Base-by-base conservation (phyloP, 2,888 invertebrate genomes). In the Scaptodrosophila latifasciaeformis region DNA sequence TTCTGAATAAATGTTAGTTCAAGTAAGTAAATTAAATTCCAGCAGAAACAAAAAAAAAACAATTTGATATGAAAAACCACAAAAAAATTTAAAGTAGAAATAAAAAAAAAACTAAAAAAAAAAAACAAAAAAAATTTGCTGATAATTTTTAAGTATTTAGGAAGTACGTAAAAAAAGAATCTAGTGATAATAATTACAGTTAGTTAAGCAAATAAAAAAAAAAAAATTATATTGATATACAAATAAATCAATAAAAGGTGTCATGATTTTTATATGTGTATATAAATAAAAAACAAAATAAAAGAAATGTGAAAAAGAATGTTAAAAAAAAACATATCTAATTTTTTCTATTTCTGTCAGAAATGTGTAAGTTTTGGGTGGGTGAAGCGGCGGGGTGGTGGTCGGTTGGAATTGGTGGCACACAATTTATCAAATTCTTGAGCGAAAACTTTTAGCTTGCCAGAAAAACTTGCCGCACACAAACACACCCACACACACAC, bases 221-320 rank as follows among this genome's bases (percentile, higher is more conserved):
- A 39, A 19, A 29, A 39, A 13, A 21, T 49, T 67, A 61, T 61
- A 61, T 54, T 50, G 58, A 37, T 13, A 37, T 15, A 37, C 50
- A 45, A 57, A 62, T 75, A 76, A 67, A 80, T 82, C 70, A 82
- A 81, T 81, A 77, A 82, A 79, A 65, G 66, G 70, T 70, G 67
- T 82, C 78, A 77, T 70, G 62, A 74, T 67, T 81, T 82, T 80
- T 81, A 72, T 72, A 37, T 37, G 17, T 37, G 17, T 12, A 31
- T 31, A 37, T 37, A 71, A 60, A 66, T 48, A 46, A 50, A 60
- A 50, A 55, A 35, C 30, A 49, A 46, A 44, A 40, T 9, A 35
- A 51, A 42, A 34, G 12, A 19, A 12, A 24, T 64, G 39, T 51
- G 40, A 10, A 9, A 21, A 9, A 24, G 27, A 24, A 37, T 31